A percentile compares a stretch with the other conserved stretches of the same genome.
Conservation (phyloP, 2,113 vertebrate species). For the Hippocampus comes region DNA sequence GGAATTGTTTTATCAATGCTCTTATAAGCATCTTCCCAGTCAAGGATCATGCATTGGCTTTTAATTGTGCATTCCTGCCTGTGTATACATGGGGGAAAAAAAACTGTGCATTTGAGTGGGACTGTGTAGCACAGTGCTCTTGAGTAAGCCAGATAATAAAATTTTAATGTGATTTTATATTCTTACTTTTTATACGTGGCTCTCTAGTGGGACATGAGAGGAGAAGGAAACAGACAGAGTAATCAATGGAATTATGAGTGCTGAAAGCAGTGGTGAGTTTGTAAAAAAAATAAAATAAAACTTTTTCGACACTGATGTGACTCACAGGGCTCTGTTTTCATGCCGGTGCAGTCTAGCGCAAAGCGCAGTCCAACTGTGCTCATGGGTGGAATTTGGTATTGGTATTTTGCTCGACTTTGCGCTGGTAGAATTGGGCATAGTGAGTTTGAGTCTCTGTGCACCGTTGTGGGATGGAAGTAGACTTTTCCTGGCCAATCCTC, state of each 20-base stretch:
- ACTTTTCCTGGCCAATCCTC: too few relatives aligned
- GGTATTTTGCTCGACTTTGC: too few relatives aligned
- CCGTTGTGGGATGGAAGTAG: too few relatives aligned
- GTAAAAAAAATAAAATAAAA: neutral
- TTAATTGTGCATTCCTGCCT: conserved; percentile 14
- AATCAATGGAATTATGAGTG: neutral
- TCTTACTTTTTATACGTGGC: conserved; percentile 44
- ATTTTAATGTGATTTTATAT: conserved; percentile 57
- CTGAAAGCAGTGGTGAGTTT: neutral
- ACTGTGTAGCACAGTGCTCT: conserved; percentile 22
- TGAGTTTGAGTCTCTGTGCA: too few relatives aligned
- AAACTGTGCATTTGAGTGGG: conserved; percentile 44
- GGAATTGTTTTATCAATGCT: conserved; percentile 74
- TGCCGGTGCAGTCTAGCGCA: too few relatives aligned
- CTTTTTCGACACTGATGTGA: neutral
- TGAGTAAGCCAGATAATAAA: conserved; percentile 51
- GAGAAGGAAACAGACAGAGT: conserved; percentile 39
- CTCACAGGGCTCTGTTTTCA: too few relatives aligned
- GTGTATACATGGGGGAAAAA: conserved; percentile 6
- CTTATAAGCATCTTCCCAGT: conserved; percentile 55
- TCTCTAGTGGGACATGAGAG: conserved; percentile 43
- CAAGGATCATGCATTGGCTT: conserved; percentile 6
- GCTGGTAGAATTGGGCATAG: too few relatives aligned
- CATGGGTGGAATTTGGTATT: too few relatives aligned
- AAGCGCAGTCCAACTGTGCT: too few relatives aligned